Conservation (phyloP, 37 sponge, comb jelly and placozoan genomes). For the Axinella damicornis region DNA sequence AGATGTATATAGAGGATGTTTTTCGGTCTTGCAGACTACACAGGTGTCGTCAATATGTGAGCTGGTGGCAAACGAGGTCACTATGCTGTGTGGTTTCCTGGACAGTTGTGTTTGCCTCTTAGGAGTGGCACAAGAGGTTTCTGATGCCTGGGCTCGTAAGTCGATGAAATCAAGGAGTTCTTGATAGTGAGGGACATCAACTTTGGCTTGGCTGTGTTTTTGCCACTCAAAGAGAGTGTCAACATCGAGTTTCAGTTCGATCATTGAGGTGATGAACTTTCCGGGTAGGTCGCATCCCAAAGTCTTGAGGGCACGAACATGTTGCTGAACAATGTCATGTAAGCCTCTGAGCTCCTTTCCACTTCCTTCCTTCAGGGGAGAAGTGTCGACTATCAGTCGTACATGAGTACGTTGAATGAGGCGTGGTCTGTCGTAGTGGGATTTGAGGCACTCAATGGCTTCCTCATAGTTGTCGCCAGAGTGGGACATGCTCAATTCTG, state of each 20-base stretch:
- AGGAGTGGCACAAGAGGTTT: not conserved
- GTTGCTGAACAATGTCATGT: constrained; percentile 54
- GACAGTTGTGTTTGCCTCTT: constrained; percentile 15
- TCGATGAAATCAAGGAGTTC: constrained; percentile 50
- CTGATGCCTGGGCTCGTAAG: constrained; percentile 57
- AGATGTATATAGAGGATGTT: constrained; percentile 59
- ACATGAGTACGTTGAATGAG: constrained; percentile 64
- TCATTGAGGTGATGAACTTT: constrained; percentile 42
- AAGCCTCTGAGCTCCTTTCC: constrained; percentile 35
- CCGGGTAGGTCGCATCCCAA: constrained; percentile 43
- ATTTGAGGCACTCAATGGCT: constrained; percentile 54
- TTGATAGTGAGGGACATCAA: constrained; percentile 42
- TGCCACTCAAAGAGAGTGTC: constrained; percentile 59
- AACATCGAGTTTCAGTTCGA: constrained; percentile 45
- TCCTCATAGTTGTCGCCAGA: constrained; percentile 59
- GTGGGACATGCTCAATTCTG: too few relatives aligned
- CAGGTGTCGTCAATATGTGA: not conserved
- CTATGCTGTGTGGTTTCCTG: constrained; percentile 20
- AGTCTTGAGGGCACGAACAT: constrained; percentile 55
- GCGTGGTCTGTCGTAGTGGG: constrained; percentile 39
- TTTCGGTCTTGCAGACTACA: constrained; percentile 41
- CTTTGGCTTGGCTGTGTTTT: constrained; percentile 37
- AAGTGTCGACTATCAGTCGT: constrained; percentile 34
- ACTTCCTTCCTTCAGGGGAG: constrained; percentile 50
- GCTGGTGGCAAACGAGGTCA: constrained; percentile 16